Evolutionary conservation across 2,113 vertebrate species (phyloP).

Genomic region (Cavia porcellus): DNA sequence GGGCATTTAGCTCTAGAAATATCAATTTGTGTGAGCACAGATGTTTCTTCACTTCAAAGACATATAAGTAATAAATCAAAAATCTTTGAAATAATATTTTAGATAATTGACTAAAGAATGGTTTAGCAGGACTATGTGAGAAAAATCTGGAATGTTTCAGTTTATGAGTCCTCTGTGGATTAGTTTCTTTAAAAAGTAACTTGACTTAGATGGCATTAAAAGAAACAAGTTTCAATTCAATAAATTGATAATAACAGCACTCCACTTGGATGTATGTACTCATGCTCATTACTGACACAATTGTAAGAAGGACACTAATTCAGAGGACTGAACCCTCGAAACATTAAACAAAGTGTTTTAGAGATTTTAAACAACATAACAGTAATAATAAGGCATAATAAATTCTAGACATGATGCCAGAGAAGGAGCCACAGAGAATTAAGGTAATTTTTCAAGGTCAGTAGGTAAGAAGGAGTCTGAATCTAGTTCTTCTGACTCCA

Average conservation of each 20-base stretch:
- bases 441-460: background rate
- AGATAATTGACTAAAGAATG: background rate
- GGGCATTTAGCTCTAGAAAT: background rate
- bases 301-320: background rate
- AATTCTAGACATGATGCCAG: background rate
- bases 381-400: background rate
- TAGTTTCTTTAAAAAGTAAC: background rate
- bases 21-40: background rate
- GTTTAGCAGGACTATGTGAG: background rate
- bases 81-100: background rate
- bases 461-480: background rate
- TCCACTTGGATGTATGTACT: background rate
- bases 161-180: background rate
- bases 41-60: background rate
- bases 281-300: background rate
- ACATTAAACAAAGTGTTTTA: background rate
- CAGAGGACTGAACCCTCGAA: background rate
- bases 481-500: background rate
- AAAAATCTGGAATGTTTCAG: background rate
- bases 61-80: background rate
- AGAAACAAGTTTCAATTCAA: slow-evolving; percentile 10
- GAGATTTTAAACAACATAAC: background rate
- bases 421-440: background rate
- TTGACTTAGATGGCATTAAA: background rate
- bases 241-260: background rate